phyloP scores from a whole-genome alignment of 1,140 invertebrate species.

The Drosophila repletoides region DNA sequence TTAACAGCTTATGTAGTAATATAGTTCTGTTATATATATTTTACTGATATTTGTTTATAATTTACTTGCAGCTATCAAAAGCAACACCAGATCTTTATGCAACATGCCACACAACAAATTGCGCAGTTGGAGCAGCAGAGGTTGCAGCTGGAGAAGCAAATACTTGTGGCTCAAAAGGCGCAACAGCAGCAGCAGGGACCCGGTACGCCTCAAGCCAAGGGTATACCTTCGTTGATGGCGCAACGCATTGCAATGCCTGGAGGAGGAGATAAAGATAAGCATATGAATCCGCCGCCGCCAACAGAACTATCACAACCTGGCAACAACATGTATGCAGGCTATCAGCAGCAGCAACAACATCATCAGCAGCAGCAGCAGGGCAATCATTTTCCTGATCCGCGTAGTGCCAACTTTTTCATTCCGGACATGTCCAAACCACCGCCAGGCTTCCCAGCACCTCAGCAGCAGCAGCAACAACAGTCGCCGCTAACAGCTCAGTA shows the following conservation, averaged over 20 bases:
- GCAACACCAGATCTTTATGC: slow-evolving; percentile 97
- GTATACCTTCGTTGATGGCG: slow-evolving; percentile 67
- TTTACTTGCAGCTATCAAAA: slow-evolving; percentile 87
- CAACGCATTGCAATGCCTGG: slow-evolving; percentile 59
- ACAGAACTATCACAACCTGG: slow-evolving; percentile 33
- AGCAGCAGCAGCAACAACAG: slow-evolving; percentile 37
- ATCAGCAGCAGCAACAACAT: slow-evolving; percentile 55
- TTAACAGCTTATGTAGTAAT: too few species aligned
- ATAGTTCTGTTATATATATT: too few species aligned
- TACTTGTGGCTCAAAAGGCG: slow-evolving; percentile 74
- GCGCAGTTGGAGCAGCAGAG: slow-evolving; percentile 92
- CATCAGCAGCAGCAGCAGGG: slow-evolving; percentile 31
- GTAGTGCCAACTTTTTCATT: slow-evolving; percentile 84
- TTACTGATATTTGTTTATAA: neutral
- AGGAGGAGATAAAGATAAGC: slow-evolving; percentile 41
- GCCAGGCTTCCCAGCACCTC: slow-evolving; percentile 86
- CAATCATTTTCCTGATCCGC: slow-evolving; percentile 54
- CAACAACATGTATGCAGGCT: slow-evolving; percentile 50
- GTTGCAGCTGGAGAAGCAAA: slow-evolving; percentile 88
- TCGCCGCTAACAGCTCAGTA: slow-evolving; percentile 30
- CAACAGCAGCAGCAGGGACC: slow-evolving; percentile 41
- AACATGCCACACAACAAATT: slow-evolving; percentile 94
- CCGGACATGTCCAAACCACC: slow-evolving; percentile 93
- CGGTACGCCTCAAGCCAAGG: slow-evolving; percentile 33
- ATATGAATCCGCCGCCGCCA: slow-evolving; percentile 49